Conservation (phyloP, 2,888 invertebrate genomes). For the Agrotis clavis region DNA sequence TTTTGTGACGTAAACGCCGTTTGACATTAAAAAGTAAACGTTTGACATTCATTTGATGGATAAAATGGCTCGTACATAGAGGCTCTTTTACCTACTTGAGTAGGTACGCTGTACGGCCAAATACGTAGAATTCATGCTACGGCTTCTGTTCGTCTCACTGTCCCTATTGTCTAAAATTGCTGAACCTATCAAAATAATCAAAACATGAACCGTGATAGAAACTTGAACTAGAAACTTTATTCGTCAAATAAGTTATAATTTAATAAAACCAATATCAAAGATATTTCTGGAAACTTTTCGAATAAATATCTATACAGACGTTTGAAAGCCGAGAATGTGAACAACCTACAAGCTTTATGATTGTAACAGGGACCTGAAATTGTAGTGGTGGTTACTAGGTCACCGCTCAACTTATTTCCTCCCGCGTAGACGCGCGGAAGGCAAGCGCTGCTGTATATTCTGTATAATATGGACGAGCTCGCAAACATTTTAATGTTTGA, state of each 20-base stretch:
- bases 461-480: conserved; percentile 23
- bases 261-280: neutral
- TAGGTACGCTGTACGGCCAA: too few relatives aligned
- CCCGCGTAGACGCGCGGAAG: conserved; percentile 16
- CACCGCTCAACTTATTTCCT: conserved; percentile 51
- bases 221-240: too few relatives aligned
- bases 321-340: conserved; percentile 29
- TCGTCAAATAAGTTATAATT: neutral
- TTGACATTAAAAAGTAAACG: too few relatives aligned
- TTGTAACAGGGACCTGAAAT: conserved; percentile 40
- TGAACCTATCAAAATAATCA: neutral
- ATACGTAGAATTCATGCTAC: too few relatives aligned
- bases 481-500: conserved; percentile 42
- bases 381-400: conserved; percentile 52
- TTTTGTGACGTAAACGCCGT: too few relatives aligned
- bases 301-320: conserved; percentile 18
- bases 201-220: too few relatives aligned
- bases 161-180: too few relatives aligned
- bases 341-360: conserved; percentile 27
- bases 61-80: too few relatives aligned
- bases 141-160: conserved; percentile 8
- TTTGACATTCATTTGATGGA: too few relatives aligned
- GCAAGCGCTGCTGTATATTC: conserved; percentile 24
- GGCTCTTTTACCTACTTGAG: too few relatives aligned
- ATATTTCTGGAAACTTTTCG: conserved; percentile 8